Evolutionary conservation across 2,797 vertebrate genomes (phyloP).

Genomic region (Otolemur crassicaudatus): DNA sequence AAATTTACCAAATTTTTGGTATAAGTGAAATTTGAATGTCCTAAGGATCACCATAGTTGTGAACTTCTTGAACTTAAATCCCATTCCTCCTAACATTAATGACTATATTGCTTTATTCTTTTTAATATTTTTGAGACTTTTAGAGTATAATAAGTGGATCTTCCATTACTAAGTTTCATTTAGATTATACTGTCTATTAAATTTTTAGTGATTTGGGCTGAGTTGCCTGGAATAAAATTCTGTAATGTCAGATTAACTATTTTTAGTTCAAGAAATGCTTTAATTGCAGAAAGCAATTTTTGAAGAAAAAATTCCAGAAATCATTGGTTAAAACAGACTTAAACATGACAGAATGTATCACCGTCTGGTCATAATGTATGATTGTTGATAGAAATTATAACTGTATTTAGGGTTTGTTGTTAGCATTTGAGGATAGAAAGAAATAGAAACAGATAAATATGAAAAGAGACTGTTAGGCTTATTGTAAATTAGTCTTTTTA

Average conservation of each 20-base stretch:
- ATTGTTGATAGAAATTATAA: constrained; percentile 42
- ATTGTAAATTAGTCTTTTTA: constrained; percentile 27
- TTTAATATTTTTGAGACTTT: constrained; percentile 29
- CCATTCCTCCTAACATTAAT: background rate
- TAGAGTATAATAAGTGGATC: constrained; percentile 21
- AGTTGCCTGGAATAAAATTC: background rate
- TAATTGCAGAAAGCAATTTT: constrained; percentile 57
- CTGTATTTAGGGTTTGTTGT: constrained; percentile 29
- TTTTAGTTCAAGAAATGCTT: constrained; percentile 17
- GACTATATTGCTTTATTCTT: background rate
- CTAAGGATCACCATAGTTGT: background rate
- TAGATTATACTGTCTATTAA: constrained; percentile 21
- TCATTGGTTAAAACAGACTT: background rate
- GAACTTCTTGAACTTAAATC: constrained; percentile 8
- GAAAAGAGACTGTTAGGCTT: background rate
- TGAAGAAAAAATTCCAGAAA: constrained; percentile 28
- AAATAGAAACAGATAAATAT: background rate
- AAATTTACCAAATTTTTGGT: constrained; percentile 21
- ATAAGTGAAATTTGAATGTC: constrained; percentile 43
- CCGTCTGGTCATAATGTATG: background rate
- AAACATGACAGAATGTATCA: constrained; percentile 22
- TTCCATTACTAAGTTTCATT: constrained; percentile 26
- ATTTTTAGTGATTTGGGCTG: constrained; percentile 37
- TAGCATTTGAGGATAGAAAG: constrained; percentile 40
- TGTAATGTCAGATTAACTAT: background rate